These are phyloP conservation scores for Hyperoplus immaculatus DNA, from an alignment of 2,797 vertebrate species.

Conservation along the genomic window DNA sequence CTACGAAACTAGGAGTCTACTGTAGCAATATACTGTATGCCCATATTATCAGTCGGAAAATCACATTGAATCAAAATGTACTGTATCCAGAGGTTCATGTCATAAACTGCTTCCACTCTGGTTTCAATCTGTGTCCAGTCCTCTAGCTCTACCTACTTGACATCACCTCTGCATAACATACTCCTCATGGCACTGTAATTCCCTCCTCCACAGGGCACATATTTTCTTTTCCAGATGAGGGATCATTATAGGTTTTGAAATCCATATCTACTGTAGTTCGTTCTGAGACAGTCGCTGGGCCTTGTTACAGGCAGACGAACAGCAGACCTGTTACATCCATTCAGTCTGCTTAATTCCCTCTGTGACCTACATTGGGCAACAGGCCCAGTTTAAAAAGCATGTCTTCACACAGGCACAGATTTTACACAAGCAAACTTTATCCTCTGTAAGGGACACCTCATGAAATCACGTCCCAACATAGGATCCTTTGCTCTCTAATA, in stretches of 20 bases:
- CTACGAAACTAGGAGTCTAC: neutral
- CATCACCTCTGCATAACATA: conserved; percentile 28
- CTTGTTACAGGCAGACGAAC: conserved; percentile 36
- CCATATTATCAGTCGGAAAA: neutral
- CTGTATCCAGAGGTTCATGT: conserved; percentile 26
- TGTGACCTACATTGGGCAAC: conserved; percentile 21
- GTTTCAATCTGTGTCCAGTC: conserved; percentile 26
- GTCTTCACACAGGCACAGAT: conserved; percentile 44
- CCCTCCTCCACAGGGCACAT: conserved; percentile 12
- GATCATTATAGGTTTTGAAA: conserved; percentile 24
- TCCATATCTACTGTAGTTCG: conserved; percentile 12
- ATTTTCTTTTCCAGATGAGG: conserved; percentile 55
- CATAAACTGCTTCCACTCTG: conserved; percentile 23
- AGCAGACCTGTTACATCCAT: conserved; percentile 64
- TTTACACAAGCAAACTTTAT: conserved; percentile 30
- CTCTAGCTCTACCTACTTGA: conserved; percentile 19
- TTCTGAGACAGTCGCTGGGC: conserved; percentile 26
- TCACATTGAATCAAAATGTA: conserved; percentile 1
- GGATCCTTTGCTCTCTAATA: conserved; percentile 20
- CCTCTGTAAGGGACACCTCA: conserved; percentile 29
- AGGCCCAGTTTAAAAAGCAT: conserved; percentile 46
- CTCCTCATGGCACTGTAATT: conserved; percentile 21
- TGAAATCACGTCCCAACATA: conserved; percentile 38
- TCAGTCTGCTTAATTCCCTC: conserved; percentile 41
- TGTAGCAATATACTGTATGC: neutral